Evolutionary conservation across 2,113 vertebrate genomes (phyloP), one percentile per base, ranked within the genome.

Genomic region (Eleginops maclovinus): DNA sequence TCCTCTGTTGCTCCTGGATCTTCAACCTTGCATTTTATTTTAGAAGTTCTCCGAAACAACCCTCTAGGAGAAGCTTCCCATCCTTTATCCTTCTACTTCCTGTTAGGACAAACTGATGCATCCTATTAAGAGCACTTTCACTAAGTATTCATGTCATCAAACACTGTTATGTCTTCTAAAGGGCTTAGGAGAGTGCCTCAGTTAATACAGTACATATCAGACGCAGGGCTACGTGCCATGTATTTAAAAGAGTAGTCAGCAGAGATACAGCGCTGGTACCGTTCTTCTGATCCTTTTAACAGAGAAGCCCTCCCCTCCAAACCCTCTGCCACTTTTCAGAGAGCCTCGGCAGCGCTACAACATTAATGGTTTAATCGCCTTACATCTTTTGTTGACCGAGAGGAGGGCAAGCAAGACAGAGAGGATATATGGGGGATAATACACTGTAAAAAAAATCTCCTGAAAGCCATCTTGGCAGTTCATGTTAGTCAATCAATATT

Each of bases 261-360:
- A 82, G 81, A 89, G 71, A 86, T 82, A 75, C 67, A 53, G 74
- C 63, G 15, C 81, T 70, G 78, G 61, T 85, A 43, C 55, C 13
- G 15, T 72, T 87, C 71, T 79, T 67, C 75, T 89, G 88, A 93
- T 89, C 88, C 85, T 88, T 91, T 89, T 75, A 77, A 83, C 55
- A n/a, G 50, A 80, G 55, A 87, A 73, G 66, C 78, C 81, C 82
- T 72, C 60, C 61, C 75, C 78, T 56, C 65, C 60, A 55, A 88
- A 75, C 73, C 54, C 79, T 84, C 41, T 40, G 77, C 77, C 55
- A 44, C 36, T 40, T 70, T 81, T 58, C 62, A 64, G 85, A 75
- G 61, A 75, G 71, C 60, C 28, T 64, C n/a, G 3, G 75, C 75
- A 75, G 47, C 67, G 82, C 82, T 68, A 51, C 53, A 81, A 73